Base-by-base conservation (phyloP, 1,140 invertebrate species). In the Mycetomoellerius zeteki region DNA sequence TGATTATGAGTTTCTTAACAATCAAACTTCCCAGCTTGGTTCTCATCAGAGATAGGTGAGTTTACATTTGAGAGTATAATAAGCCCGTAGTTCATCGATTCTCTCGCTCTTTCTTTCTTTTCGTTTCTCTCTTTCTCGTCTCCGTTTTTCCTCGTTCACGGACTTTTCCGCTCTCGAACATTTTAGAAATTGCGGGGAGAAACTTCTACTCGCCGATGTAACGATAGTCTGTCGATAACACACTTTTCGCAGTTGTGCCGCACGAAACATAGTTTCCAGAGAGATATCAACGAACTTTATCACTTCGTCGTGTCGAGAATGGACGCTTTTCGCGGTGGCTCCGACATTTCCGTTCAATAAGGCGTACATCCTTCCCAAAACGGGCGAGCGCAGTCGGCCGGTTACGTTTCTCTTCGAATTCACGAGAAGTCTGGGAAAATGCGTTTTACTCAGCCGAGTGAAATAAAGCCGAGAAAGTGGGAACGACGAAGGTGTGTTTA, bases 1-100 rank as follows among this genome's bases (percentile, higher is more conserved):
- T 86, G 89, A 91, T 91, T 91, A 91, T 91, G 89, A 91, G 89
- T 91, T 91, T 88, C 89, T 90, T 91, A 90, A 90, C 89, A 86
- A 90, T 90, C 86, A 90, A 91, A 91, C 82, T 90, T 91, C 54
- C 60, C 58, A 56, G 60, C 24, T 50, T 56, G 56, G 8, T 33
- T 37, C 60, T 69, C 60, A 30, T 69, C 47, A 30, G 56, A 65
- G 30, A 19, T 33, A 47, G 58, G 47, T 43, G 72, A 85, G 64
- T 86, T 90, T 90, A 86, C 80, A 77, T 90, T 81, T 67, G 71
- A 47, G 52, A 82, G 86, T 87, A 90, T 90, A 90, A 90, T 82
- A 90, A 90, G 85, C 86, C 86, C 86, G 86, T 82, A 86, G 84
- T 47, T 76, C 71, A 16, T 58, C 16, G 50, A 27, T 27, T 62